These are phyloP conservation scores for Rambutsinella grinnellia DNA, from an alignment of 2,888 invertebrate species.

Conservation along the genomic window DNA sequence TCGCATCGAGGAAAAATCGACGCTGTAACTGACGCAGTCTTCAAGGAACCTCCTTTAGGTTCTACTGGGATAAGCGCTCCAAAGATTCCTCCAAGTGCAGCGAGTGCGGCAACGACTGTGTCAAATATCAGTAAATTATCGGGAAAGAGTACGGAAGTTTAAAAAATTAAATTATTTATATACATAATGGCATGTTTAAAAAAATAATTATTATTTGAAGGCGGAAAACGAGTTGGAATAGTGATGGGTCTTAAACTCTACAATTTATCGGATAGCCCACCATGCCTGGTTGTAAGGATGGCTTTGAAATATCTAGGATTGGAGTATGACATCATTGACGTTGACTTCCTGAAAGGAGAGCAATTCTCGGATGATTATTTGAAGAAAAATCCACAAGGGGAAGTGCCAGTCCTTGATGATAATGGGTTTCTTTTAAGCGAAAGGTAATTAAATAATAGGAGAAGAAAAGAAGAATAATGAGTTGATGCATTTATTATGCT, in stretches of 20 bases:
- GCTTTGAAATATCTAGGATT: slow-evolving; percentile 76
- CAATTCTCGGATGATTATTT: slow-evolving; percentile 70
- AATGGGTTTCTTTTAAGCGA: slow-evolving; percentile 83
- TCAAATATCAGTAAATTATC: slow-evolving; percentile 45
- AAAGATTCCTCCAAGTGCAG: slow-evolving; percentile 48
- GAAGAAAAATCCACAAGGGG: slow-evolving; percentile 68
- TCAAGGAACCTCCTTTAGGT: slow-evolving; percentile 34
- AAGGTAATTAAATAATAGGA: slow-evolving; percentile 71
- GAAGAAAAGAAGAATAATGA: not conserved
- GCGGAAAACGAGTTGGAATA: slow-evolving; percentile 58
- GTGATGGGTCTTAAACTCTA: slow-evolving; percentile 75
- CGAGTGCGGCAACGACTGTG: slow-evolving; percentile 50
- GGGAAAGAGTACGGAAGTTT: slow-evolving; percentile 29
- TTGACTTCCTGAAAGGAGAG: slow-evolving; percentile 80
- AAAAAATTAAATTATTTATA: not conserved
- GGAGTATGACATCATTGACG: slow-evolving; percentile 77
- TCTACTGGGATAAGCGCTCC: too few species aligned
- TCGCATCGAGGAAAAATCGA: slow-evolving; percentile 58
- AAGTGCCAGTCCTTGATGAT: slow-evolving; percentile 81
- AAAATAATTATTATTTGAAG: slow-evolving; percentile 1
- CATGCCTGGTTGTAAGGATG: slow-evolving; percentile 81
- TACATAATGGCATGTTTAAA: too few species aligned
- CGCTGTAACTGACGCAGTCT: slow-evolving; percentile 45
- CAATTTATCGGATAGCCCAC: slow-evolving; percentile 83
- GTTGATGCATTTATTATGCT: not conserved